phyloP scores from a whole-genome alignment of 2,888 invertebrate genomes.

The Ectemnius lituratus region DNA sequence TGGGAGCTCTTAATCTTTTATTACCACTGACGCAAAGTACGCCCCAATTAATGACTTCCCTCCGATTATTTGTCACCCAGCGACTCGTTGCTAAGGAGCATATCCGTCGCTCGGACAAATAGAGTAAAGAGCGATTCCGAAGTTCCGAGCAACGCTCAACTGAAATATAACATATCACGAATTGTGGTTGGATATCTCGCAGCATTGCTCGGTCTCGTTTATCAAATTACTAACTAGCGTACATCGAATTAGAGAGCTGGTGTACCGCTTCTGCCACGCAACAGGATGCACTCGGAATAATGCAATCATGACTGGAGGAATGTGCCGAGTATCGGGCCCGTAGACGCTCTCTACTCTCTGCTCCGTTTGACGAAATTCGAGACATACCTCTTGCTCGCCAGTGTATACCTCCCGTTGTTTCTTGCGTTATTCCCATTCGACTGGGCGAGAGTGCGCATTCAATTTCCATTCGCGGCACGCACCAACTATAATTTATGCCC shows the following conservation, averaged over 20 bases:
- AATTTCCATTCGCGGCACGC: slow-evolving; percentile 25
- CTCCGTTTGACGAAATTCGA: slow-evolving; percentile 50
- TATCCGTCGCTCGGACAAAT: neutral
- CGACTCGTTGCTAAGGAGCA: neutral
- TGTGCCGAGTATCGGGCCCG: slow-evolving; percentile 46
- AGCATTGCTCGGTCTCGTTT: slow-evolving; percentile 17
- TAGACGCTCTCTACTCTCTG: slow-evolving; percentile 13
- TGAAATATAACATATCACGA: neutral
- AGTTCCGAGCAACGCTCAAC: neutral
- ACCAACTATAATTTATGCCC: slow-evolving; percentile 31
- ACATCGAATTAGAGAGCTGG: slow-evolving; percentile 37
- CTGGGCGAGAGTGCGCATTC: neutral
- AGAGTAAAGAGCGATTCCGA: neutral
- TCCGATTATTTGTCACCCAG: slow-evolving; percentile 15
- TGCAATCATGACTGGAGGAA: slow-evolving; percentile 50
- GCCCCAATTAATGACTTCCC: slow-evolving; percentile 37
- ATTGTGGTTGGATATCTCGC: slow-evolving; percentile 5
- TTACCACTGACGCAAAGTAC: slow-evolving; percentile 26
- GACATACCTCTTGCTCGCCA: slow-evolving; percentile 32
- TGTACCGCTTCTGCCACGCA: slow-evolving; percentile 26
- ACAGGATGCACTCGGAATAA: slow-evolving; percentile 49
- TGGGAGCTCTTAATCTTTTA: slow-evolving; percentile 28
- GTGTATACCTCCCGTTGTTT: neutral
- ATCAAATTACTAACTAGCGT: slow-evolving; percentile 38
- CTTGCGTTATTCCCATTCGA: neutral